Percentiles rank a stretch among this genome's conserved stretches.
phyloP scores from a whole-genome alignment of 53 echinoderm and acorn worm species.

The Antedon mediterranea region DNA sequence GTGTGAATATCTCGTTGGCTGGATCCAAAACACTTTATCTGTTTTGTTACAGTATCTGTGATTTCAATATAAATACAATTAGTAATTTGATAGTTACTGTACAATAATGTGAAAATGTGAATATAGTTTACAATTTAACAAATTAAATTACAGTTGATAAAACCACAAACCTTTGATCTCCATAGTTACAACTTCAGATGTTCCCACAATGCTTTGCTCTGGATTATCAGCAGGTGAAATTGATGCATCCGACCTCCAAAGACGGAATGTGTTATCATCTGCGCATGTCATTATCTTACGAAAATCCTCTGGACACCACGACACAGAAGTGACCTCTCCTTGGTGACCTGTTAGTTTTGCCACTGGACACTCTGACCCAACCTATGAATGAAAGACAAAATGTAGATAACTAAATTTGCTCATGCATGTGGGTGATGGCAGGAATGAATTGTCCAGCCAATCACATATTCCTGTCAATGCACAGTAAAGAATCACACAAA shows the following conservation, averaged over 20 bases:
- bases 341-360: slow-evolving; percentile 54
- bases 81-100: no score
- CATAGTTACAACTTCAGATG: background rate
- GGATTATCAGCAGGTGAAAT: background rate
- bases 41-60: background rate
- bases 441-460: no score
- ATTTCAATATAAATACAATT: background rate
- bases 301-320: slow-evolving; percentile 77
- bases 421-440: no score
- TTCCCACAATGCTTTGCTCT: background rate
- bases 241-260: slow-evolving; percentile 33
- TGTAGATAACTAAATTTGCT: no score
- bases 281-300: slow-evolving; percentile 87
- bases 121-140: no score
- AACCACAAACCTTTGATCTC: background rate
- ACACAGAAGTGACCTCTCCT: slow-evolving; percentile 76
- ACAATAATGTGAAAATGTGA: no score
- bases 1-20: background rate
- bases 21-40: background rate
- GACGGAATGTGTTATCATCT: slow-evolving; percentile 73
- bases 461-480: no score
- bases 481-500: background rate
- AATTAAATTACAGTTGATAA: background rate
- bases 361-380: slow-evolving; percentile 29
- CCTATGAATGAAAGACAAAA: slow-evolving; percentile 6